Evolutionary conservation across 1,140 invertebrate species (phyloP), one percentile per base, ranked within the genome.

Genomic region (Xylocopa sonorina): DNA sequence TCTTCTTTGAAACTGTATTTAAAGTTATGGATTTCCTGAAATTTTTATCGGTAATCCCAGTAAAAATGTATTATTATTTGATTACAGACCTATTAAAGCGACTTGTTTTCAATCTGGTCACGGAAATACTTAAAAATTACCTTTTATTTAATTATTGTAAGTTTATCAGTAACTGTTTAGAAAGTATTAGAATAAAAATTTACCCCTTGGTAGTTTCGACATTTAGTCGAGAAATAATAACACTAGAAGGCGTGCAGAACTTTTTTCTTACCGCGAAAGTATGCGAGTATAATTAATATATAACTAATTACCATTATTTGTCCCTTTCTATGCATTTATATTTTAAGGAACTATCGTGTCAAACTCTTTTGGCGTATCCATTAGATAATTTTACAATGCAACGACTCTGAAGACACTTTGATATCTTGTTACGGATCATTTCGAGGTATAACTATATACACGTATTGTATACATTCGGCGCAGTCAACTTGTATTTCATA

Each of bases 341-440:
- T 38, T 73, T 78, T 63, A 60, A 55, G 38, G 48, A 63, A 64
- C 58, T 29, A 62, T 38, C 46, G 55, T 46, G 55, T 46, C 12
- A 78, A 62, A 60, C 34, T 60, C 24, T 24, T 43, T n/a, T 32
- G 29, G 27, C 34, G 46, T 21, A 21, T 43, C 41, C 34, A 48
- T 60, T 71, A 7, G 12, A 50, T 14, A n/a, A 48, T 68, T 71
- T 60, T 60, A 41, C 75, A n/a, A 78, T 32, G 46, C 43, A 50
- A 71, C 46, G 18, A 69, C 24, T 38, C 29, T 69, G 29, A 71
- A 27, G n/a, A 48, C 4, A 69, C 34, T 50, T 77, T 43, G 43
- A 12, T 41, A 57, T 50, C 55, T 57, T 34, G 32, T 51, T 64
- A 51, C 24, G 34, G 18, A 66, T 75, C 34, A 38, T 64, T 75